Evolutionary conservation across 2,113 vertebrate species (phyloP).

Genomic region (Neogobius melanostomus): DNA sequence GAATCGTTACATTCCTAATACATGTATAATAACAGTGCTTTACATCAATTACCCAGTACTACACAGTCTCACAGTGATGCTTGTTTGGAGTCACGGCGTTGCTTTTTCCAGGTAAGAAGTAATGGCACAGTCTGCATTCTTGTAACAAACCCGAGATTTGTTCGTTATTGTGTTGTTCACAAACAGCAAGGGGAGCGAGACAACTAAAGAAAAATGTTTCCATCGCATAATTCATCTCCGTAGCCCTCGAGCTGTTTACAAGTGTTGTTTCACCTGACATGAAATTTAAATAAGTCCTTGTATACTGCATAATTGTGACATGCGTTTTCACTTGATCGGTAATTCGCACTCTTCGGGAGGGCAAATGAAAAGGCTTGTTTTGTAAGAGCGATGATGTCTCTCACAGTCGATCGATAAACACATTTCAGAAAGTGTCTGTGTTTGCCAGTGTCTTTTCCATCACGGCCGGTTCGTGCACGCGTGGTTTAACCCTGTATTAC

Average conservation of each 20-base stretch:
- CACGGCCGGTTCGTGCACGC: conserved; percentile 20
- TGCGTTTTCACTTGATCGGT: neutral
- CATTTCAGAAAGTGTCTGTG: conserved; percentile 29
- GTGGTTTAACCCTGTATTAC: neutral
- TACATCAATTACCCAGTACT: too few relatives aligned
- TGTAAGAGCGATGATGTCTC: conserved; percentile 50
- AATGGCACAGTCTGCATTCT: conserved; percentile 39
- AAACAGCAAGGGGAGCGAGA: neutral
- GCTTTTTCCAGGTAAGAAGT: neutral
- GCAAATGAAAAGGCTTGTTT: neutral
- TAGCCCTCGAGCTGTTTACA: neutral
- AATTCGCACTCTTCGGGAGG: neutral
- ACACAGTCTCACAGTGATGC: too few relatives aligned
- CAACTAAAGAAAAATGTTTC: too few relatives aligned
- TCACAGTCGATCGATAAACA: conserved; percentile 74
- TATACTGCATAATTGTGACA: too few relatives aligned
- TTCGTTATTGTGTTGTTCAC: neutral
- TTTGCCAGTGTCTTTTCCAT: neutral
- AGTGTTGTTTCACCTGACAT: neutral
- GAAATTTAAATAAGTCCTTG: neutral
- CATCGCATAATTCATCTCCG: neutral
- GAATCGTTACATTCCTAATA: too few relatives aligned
- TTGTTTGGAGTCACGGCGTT: too few relatives aligned
- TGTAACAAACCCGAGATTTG: conserved; percentile 43
- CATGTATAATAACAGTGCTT: too few relatives aligned